Evolutionary conservation across 2,113 vertebrate genomes (phyloP), one percentile per base, ranked within the genome.

Genomic region (Elaphurus davidianus): DNA sequence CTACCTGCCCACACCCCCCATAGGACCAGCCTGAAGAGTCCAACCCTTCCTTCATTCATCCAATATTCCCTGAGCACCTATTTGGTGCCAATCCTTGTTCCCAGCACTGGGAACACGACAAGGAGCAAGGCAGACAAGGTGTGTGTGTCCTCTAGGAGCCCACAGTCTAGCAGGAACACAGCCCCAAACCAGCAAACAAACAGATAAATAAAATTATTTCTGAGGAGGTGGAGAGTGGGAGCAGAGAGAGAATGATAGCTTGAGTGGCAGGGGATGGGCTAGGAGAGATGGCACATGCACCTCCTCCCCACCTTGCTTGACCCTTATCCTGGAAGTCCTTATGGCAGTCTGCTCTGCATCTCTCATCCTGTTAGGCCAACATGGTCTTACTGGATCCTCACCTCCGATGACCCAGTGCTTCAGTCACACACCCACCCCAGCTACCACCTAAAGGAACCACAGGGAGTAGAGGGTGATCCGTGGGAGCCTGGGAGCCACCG

Each of bases 1-100:
- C 64, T 19, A 33, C 1, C 0, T 0, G 2, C 50, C 36, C 40
- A 28, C 40, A 33, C 3, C 2, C 57, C 5, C 23, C 5, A 2
- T 0, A 19, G 64, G 78, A 30, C 27, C 45, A 21, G 52, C 33
- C 23, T 0, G 1, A 13, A 82, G 59, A 71, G 67, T 45, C 28
- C 50, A 9, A 40, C 60, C n/a, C 55, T 62, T 90, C 17, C 16
- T 47, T 19, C 52, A 16, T 40, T 74, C 92, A 62, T 23, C 92
- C 88, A 36, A 2, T 6, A 21, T 33, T 87, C 57, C 45, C 16
- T 30, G n/a, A 67, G 28, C 52, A 17, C 71, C 27, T 45, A 1
- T 81, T 30, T 5, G 2, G 45, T 79, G 4, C 50, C 71, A 45
- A 25, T 7, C 50, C 43, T 43, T 52, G 74, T 86, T 84, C 76